Percentiles rank a stretch among this genome's conserved stretches.
Evolutionary conservation across 2,113 vertebrate species (phyloP).

Genomic region (Podarcis cretensis): DNA sequence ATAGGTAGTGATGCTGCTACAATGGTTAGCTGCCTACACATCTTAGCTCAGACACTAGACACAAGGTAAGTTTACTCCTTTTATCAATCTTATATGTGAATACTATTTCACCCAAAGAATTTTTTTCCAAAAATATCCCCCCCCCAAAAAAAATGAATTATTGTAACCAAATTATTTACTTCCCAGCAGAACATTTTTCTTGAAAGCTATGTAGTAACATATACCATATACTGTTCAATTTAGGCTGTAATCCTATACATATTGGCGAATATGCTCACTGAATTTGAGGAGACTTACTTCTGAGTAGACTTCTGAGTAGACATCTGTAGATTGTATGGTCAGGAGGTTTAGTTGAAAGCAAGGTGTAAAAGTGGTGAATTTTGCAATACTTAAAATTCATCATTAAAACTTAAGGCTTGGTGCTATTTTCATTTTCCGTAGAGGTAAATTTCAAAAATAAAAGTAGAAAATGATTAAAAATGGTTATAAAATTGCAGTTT

Average conservation of each 20-base stretch:
- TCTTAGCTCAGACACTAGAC: constrained; percentile 96
- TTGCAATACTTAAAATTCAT: neutral
- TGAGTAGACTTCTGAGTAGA: neutral
- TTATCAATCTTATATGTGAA: neutral
- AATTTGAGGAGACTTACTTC: neutral
- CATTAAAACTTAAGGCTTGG: neutral
- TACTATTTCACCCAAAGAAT: rapidly evolving
- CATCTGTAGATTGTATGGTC: neutral
- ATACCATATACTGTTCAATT: neutral
- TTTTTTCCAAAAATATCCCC: neutral
- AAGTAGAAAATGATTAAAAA: neutral
- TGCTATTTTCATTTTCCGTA: neutral
- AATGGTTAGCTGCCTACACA: constrained; percentile 98
- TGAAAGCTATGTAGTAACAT: neutral
- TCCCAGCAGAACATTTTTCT: neutral
- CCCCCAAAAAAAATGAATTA: neutral
- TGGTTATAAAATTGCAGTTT: neutral
- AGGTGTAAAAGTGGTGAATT: neutral
- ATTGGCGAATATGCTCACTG: neutral
- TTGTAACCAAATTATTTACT: neutral
- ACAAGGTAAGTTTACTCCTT: constrained; percentile 82
- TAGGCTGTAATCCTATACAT: neutral
- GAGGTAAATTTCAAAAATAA: neutral
- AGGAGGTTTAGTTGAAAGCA: neutral
- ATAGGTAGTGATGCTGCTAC: constrained; percentile 93